phyloP scores from a whole-genome alignment of 2,113 vertebrate genomes.

The Macrotus californicus region DNA sequence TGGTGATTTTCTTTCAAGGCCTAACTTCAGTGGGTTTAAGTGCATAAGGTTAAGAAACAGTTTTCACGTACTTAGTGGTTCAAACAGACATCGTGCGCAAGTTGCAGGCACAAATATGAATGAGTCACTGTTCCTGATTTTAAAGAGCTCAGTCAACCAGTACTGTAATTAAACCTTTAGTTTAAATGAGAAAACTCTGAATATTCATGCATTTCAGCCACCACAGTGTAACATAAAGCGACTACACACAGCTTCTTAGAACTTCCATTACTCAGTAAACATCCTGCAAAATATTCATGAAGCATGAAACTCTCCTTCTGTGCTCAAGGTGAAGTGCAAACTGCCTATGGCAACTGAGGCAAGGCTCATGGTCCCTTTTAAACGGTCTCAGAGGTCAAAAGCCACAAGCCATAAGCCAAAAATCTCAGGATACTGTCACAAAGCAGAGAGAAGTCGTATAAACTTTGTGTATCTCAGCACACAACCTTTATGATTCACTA shows the following conservation, averaged over 20 bases:
- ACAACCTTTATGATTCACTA: neutral
- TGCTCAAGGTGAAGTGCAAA: neutral
- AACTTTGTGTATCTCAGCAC: neutral
- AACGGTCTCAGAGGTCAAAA: neutral
- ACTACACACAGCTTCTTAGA: neutral
- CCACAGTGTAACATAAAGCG: neutral
- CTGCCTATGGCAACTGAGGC: neutral
- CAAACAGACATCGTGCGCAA: neutral
- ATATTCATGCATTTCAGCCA: neutral
- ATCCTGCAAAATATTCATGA: neutral
- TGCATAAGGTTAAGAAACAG: neutral
- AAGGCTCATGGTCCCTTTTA: neutral
- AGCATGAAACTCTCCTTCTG: neutral
- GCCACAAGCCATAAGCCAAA: neutral
- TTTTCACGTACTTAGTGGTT: neutral
- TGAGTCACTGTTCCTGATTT: neutral
- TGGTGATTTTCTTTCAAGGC: neutral
- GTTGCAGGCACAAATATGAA: neutral
- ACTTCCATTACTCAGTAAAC: neutral
- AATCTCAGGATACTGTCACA: neutral
- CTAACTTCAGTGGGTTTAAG: neutral
- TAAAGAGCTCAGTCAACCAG: neutral
- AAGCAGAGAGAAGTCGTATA: neutral
- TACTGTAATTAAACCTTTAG: neutral
- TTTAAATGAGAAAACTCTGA: neutral